Evolutionary conservation across 2,797 vertebrate species (phyloP), one percentile per base, ranked within the genome.

Genomic region (Tiaroga cobitis): DNA sequence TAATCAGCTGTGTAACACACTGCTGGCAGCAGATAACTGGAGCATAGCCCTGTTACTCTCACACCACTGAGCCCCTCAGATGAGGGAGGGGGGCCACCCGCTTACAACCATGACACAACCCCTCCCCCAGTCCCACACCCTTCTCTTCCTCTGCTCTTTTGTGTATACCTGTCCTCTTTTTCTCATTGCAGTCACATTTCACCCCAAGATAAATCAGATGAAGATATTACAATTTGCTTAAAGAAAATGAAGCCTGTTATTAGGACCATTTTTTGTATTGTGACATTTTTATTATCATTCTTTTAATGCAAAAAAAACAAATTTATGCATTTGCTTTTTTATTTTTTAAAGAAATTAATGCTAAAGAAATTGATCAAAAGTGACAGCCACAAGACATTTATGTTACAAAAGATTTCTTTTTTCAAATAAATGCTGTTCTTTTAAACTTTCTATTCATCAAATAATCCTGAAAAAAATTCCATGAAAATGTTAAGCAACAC

Each of bases 41-140:
- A 94, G 92, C 93, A 90, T 91, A 88, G 88, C 91, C 89, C 82
- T 88, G 88, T 94, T 93, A 94, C 90, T 94, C 90, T 92, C 92
- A 94, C 91, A 89, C 89, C 92, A 91, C 77, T 92, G 93, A 92
- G 87, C 92, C 87, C 87, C 89, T 88, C 89, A 61, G 82, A 85
- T 85, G 16, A 29, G 82, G 75, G 39, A 59, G 77, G 69, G 84
- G 68, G 21, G 68, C 75, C 34, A 80, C 61, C 78, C n/a, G 70
- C 79, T 72, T 76, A 63, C 68, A 73, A 75, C 63, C 72, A 72
- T 54, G 54, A 76, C 81, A 80, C 7, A 80, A 61, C 77, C 78
- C 69, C 73, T 69, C 56, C 56, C 77, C 68, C 59, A 39, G 54
- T 63, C 61, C 51, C 18, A n/a, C 49, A 76, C 70, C 69, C 72